Percentiles rank a stretch among this genome's conserved stretches.
Conservation (phyloP, 2,113 vertebrate genomes). For the Azemiops feae region DNA sequence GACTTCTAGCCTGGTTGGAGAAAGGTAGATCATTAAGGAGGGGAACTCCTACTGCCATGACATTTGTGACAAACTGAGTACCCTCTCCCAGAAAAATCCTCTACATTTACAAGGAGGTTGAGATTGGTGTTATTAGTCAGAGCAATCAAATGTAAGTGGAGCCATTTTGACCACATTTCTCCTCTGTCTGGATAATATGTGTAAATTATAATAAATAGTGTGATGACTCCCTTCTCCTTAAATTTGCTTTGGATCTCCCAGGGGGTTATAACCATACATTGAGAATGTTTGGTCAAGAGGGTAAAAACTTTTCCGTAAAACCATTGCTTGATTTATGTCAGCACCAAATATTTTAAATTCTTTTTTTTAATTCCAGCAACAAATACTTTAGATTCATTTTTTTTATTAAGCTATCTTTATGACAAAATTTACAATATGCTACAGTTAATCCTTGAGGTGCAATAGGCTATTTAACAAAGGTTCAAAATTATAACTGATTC, state of each 20-base stretch:
- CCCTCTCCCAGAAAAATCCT: neutral
- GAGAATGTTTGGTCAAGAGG: neutral
- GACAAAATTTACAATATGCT: neutral
- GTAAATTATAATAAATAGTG: neutral
- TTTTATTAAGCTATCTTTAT: neutral
- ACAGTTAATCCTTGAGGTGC: neutral
- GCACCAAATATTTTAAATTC: neutral
- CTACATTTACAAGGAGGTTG: neutral
- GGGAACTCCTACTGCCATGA: neutral
- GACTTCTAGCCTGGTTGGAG: neutral
- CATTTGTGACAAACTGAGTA: neutral
- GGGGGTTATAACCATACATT: neutral
- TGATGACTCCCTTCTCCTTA: neutral
- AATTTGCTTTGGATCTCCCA: neutral
- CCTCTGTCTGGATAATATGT: neutral
- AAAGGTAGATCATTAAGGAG: neutral
- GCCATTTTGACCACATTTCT: neutral
- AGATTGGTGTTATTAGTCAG: neutral
- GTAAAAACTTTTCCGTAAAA: neutral
- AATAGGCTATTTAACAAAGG: neutral
- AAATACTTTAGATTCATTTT: neutral
- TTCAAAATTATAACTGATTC: neutral
- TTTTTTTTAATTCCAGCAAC: neutral
- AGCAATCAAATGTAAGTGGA: neutral
- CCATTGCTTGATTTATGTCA: neutral